These are phyloP conservation scores for Eugnorisma glareosa DNA, from an alignment of 2,888 invertebrate species.

Conservation along the genomic window DNA sequence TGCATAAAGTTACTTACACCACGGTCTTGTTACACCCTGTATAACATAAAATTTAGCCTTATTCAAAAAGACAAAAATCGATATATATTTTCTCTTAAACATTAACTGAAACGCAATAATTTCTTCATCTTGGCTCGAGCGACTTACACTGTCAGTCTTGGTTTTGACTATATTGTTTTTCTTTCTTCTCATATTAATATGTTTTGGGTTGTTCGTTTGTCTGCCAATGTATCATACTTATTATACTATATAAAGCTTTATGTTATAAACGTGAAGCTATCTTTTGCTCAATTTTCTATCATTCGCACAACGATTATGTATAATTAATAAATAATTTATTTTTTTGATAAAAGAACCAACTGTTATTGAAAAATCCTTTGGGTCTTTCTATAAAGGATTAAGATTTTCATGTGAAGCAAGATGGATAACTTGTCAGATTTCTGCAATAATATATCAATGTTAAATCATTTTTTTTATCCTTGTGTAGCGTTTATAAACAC, in stretches of 20 bases:
- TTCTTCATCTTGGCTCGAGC: not conserved
- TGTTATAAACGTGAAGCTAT: too few relatives aligned
- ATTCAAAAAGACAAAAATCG: constrained; percentile 3
- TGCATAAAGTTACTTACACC: too few relatives aligned
- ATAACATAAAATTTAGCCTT: not conserved
- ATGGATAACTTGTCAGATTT: not conserved
- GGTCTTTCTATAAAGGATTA: not conserved
- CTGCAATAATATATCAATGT: not conserved
- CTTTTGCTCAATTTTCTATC: too few relatives aligned
- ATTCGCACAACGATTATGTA: too few relatives aligned
- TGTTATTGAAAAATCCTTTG: not conserved
- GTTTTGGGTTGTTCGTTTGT: constrained; percentile 13
- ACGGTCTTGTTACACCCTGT: too few relatives aligned
- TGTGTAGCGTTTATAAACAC: not conserved
- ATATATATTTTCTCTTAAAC: not conserved
- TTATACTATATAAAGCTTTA: too few relatives aligned
- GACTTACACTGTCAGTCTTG: constrained; percentile 40
- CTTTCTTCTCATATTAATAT: constrained; percentile 29
- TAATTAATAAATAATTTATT: not conserved
- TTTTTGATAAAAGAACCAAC: not conserved
- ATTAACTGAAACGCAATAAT: constrained; percentile 18
- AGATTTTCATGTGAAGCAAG: not conserved
- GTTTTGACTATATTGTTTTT: constrained; percentile 25
- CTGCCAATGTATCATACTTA: too few relatives aligned
- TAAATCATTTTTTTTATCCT: not conserved